Evolutionary conservation across 2,113 vertebrate species (phyloP), one percentile per base, ranked within the genome.

Genomic region (Sminthopsis crassicaudata): DNA sequence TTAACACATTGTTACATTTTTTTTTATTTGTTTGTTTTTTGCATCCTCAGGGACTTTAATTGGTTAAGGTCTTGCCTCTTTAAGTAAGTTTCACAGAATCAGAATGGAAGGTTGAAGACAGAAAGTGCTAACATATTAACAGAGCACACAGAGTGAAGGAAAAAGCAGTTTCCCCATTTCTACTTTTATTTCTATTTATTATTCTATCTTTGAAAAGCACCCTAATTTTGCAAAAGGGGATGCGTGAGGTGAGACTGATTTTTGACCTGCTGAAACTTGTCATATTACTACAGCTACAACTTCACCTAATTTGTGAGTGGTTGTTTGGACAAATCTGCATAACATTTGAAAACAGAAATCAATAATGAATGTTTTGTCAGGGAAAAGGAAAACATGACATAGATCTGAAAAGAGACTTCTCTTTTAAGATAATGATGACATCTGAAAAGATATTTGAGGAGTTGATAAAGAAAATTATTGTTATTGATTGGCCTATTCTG

Each of bases 391-490:
- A 98, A 97, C 91, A 14, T 9, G 90, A 96, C 93, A 94, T 96
- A 96, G 89, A 97, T 98, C 96, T 95, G 55, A 89, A 95, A 95
- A 97, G 93, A 95, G 95, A 97, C 8, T 94, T 60, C 96, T 95
- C 92, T 93, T 97, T 96, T 94, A 91, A 98, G 96, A 96, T 97
- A 98, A 98, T 96, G 93, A 97, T 95, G 96, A 94, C 67, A 95
- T 42, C 96, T 98, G 94, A 97, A 96, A 98, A 95, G 92, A 94
- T 50, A 97, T 97, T 94, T 96, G 51, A 96, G 51, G 91, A 97
- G 96, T 96, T 98, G 98, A 97, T 98, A 95, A 92, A 97, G 92
- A 98, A 98, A 98, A 98, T 97, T 97, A 95, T 98, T 98, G 98
- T 97, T 98, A 98, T 98, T 97, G 98, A 98, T 97, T 97, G 93